Evolutionary conservation across 2,797 vertebrate species (phyloP), one percentile per base, ranked within the genome.

Genomic region (Ceryle rudis): DNA sequence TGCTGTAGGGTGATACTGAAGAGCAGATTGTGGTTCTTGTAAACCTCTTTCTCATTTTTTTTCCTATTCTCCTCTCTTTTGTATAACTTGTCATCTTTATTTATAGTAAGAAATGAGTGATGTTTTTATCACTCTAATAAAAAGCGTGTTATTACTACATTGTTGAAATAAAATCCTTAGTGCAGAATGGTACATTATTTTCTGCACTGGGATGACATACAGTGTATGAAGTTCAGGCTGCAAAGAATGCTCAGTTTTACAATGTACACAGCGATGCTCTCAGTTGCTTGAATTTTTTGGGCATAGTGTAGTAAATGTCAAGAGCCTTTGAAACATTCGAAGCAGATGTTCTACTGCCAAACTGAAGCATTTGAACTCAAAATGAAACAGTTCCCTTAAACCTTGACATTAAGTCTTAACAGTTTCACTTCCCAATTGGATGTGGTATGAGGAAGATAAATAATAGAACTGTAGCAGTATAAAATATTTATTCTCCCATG

Each of bases 401-500:
- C 66, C 96, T 95, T 94, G 93, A 96, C 96, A 93, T 96, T 97
- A 95, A 74, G 91, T 67, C 91, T 96, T 80, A 96, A 88, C 91
- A 91, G 70, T 95, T 98, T 97, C 97, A 86, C 95, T 98, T 98
- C 95, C 90, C 93, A 91, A 91, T 97, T 95, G 86, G 93, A 95
- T 89, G 62, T 89, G 90, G 87, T 97, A 96, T 92, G 92, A 96
- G 92, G 94, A 97, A 97, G 98, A 97, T 97, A 98, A 98, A 98
- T 98, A 97, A 97, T 96, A 92, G 86, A 93, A 95, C 91, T 97
- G 78, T 93, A 97, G 89, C 72, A 94, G 96, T 77, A 97, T 97
- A 97, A 98, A 98, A 97, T 97, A 90, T 97, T 97, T 97, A 97
- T 96, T 97, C 96, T 96, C 96, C 74, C 90, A 79, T 91, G 97